These are phyloP conservation scores for Trididemnum nubilum DNA, from an alignment of 23 tunicate genomes.

Conservation along the genomic window DNA sequence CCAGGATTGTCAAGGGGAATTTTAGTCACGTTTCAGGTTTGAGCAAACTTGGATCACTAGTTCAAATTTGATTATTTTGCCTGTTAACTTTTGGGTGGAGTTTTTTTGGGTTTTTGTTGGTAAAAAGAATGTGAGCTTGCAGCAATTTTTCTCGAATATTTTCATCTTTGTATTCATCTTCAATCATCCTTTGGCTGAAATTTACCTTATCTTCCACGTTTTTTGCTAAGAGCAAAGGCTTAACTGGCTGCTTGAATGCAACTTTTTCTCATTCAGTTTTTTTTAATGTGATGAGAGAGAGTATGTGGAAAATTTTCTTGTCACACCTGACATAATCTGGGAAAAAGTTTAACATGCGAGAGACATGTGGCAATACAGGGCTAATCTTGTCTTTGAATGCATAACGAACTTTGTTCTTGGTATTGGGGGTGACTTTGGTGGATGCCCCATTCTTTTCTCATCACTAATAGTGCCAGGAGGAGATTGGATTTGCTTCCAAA, in stretches of 20 bases:
- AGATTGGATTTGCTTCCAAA: neutral
- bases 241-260: neutral
- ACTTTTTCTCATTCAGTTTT: neutral
- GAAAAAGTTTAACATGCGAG: slow-evolving; percentile 4
- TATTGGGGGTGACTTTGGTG: neutral
- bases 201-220: neutral
- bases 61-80: slow-evolving; percentile 1
- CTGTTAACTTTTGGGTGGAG: neutral
- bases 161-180: neutral
- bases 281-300: neutral
- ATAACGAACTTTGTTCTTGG: neutral
- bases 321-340: neutral
- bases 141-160: neutral
- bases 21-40: slow-evolving; percentile 6
- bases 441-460: neutral
- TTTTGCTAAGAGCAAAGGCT: neutral
- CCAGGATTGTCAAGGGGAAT: slow-evolving; percentile 6
- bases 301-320: neutral
- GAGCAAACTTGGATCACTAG: neutral
- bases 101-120: neutral
- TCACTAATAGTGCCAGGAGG: neutral
- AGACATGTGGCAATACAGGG: neutral
- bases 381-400: slow-evolving; percentile 7
- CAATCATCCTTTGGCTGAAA: slow-evolving; percentile 8
- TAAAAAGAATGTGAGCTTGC: slow-evolving; percentile 20